Base-by-base conservation (phyloP, 2,113 vertebrate species). In the Syngnathus scovelli region DNA sequence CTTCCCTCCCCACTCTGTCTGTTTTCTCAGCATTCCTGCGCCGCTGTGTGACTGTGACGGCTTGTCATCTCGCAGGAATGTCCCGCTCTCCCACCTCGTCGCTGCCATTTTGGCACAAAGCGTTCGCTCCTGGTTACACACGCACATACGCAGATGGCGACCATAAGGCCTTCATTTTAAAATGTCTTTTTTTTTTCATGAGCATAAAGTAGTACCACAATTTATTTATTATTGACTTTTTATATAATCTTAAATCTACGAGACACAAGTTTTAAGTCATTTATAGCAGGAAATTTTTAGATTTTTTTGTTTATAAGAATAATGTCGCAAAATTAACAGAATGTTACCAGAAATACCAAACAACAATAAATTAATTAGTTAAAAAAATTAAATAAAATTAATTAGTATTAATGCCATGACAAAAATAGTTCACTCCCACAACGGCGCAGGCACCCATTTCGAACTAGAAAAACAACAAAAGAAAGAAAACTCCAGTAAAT, bases 61-160 rank as follows among this genome's bases (percentile, higher is more conserved):
- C 89, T 89, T 91, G 90, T 91, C 90, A 91, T 92, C 89, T 89
- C 74, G 61, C 80, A 87, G 89, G 90, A 91, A 91, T 91, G 89
- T 92, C 88, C 88, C 79, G 85, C 88, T 89, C 89, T 90, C 90
- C 88, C 89, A 90, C 89, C 87, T 89, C 87, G 84, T 86, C 87
- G 84, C 86, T 85, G 84, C 66, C 79, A 86, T 87, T 62, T 82
- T 85, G 85, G 85, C 83, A 80, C 85, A 83, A 86, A 87, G 86
- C 83, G 81, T 89, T 89, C 82, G 82, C 85, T 90, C 84, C 84
- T 86, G 81, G 84, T 87, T 88, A 87, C 87, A 68, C 65, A 64
- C 65, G 41, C 71, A 54, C 75, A 63, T 10, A 16, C 88, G 87
- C 90, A 91, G 89, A 91, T 92, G 89, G 89, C 18, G 44, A 16